Conservation (phyloP, 2,797 vertebrate species). For the Amblyopsis hoosieri region DNA sequence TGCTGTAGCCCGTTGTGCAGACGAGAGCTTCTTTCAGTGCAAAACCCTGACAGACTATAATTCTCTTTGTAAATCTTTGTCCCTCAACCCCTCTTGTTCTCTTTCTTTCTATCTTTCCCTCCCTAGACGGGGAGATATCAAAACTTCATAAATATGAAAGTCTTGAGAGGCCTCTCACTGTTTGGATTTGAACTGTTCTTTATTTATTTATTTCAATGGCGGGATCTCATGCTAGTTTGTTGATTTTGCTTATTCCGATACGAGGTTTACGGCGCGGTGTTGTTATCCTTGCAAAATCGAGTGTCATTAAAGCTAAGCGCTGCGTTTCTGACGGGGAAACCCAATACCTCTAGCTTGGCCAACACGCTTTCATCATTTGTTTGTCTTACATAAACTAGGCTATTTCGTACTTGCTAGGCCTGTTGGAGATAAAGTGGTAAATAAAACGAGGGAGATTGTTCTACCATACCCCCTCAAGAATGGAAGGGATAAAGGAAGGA, state of each 20-base stretch:
- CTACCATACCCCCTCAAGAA: neutral
- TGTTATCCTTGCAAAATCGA: conserved; percentile 4
- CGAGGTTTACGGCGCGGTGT: conserved; percentile 1
- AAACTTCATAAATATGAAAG: conserved; percentile 59
- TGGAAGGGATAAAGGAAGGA: neutral
- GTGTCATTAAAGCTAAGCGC: no score
- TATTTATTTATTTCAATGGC: conserved; percentile 19
- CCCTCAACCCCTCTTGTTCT: neutral
- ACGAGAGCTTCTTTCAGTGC: conserved; percentile 37
- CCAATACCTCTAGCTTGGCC: neutral
- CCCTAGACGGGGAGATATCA: conserved; percentile 46
- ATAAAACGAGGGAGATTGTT: no score
- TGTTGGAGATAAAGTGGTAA: neutral
- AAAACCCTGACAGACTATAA: conserved; percentile 58
- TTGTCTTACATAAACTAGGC: neutral
- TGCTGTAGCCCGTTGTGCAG: conserved; percentile 41
- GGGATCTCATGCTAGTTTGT: conserved; percentile 40
- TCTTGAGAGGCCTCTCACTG: conserved; percentile 35
- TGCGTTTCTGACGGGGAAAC: neutral
- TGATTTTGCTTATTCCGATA: conserved; percentile 17
- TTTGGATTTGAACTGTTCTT: conserved; percentile 27
- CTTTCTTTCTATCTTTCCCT: conserved; percentile 9
- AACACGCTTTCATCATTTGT: neutral
- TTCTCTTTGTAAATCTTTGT: conserved; percentile 26
- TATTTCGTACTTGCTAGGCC: neutral